A percentile compares a stretch with the other conserved stretches of the same genome.
Evolutionary conservation across 2,113 vertebrate genomes (phyloP).

Genomic region (Pterocles orientalis): DNA sequence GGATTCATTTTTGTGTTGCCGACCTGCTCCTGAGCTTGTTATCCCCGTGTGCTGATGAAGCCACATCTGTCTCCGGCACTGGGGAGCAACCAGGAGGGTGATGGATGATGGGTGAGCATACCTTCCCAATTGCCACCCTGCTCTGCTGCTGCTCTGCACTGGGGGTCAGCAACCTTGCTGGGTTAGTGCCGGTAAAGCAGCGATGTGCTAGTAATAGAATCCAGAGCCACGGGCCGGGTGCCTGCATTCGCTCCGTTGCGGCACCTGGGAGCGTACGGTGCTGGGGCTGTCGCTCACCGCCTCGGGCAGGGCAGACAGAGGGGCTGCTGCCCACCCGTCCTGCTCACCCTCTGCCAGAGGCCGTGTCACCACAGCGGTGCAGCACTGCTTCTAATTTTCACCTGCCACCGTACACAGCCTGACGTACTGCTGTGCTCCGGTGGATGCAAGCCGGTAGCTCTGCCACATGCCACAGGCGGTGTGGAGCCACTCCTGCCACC

Average conservation of each 20-base stretch:
- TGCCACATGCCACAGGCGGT: neutral
- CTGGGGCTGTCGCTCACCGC: rapidly evolving
- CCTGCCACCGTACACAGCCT: neutral
- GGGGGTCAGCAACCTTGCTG: rapidly evolving
- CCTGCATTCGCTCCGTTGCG: rapidly evolving
- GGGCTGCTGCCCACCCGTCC: neutral
- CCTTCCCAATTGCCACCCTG: rapidly evolving
- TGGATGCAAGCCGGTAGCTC: rapidly evolving
- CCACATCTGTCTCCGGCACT: rapidly evolving
- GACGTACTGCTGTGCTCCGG: rapidly evolving
- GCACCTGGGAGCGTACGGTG: rapidly evolving
- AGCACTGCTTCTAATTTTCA: neutral
- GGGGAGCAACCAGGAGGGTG: neutral
- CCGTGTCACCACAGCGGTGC: rapidly evolving
- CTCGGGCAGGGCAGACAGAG: rapidly evolving
- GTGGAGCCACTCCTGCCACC: neutral
- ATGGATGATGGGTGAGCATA: neutral
- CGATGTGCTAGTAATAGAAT: rapidly evolving
- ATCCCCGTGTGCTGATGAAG: neutral
- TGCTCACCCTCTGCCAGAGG: neutral
- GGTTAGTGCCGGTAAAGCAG: neutral
- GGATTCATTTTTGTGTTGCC: rapidly evolving
- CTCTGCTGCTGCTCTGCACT: rapidly evolving
- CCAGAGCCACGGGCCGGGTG: rapidly evolving
- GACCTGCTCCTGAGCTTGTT: neutral